phyloP scores from a whole-genome alignment of 2,113 vertebrate genomes.

The Chrysochloris asiatica region DNA sequence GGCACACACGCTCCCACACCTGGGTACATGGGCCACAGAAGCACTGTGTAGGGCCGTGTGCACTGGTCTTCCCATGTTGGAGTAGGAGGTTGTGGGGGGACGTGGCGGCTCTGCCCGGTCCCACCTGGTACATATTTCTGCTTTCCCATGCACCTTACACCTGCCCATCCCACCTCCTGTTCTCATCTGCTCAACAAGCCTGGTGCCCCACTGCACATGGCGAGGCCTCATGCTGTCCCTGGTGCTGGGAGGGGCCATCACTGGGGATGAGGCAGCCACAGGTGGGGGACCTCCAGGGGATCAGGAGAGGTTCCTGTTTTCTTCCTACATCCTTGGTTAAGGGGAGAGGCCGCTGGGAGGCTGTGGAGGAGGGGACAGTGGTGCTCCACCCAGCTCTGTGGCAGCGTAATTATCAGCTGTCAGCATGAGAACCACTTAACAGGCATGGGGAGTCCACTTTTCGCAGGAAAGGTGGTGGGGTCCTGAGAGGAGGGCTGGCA shows the following conservation, averaged over 20 bases:
- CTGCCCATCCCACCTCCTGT: background rate
- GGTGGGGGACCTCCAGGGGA: background rate
- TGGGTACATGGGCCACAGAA: too few relatives aligned
- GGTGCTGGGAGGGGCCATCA: background rate
- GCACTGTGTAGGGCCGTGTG: too few relatives aligned
- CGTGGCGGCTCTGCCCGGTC: background rate
- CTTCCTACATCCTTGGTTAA: background rate
- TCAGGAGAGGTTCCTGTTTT: background rate
- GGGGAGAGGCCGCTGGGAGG: background rate
- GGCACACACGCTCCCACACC: background rate
- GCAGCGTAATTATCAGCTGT: constrained; percentile 75
- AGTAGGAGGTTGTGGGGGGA: background rate
- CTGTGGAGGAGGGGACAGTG: too few relatives aligned
- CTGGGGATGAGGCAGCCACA: background rate
- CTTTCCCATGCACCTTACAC: background rate
- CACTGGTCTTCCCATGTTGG: background rate
- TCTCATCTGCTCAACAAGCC: background rate
- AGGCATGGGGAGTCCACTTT: constrained; percentile 1
- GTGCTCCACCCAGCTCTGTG: constrained; percentile 31
- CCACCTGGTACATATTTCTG: background rate
- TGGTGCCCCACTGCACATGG: background rate
- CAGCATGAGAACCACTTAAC: constrained; percentile 47
- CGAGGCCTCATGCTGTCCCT: background rate
- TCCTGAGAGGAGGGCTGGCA: background rate
- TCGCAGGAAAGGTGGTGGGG: background rate